phyloP scores from a whole-genome alignment of 2,797 vertebrate species.

The Brotogeris chrysoptera region DNA sequence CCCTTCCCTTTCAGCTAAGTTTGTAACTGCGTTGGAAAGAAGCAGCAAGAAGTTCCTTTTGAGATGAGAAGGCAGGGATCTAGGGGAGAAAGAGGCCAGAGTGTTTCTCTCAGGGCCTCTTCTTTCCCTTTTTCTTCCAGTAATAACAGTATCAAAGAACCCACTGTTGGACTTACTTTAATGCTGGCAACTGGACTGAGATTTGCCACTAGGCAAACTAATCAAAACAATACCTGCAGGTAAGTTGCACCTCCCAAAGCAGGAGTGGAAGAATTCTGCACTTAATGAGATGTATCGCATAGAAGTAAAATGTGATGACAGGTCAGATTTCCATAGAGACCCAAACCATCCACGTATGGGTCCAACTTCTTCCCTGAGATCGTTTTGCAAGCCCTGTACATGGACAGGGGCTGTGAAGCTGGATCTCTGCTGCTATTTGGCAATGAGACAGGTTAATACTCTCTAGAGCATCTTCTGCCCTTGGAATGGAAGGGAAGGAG shows the following conservation, averaged over 20 bases:
- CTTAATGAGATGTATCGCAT: not conserved
- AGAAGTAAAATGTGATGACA: not conserved
- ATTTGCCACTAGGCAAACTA: not conserved
- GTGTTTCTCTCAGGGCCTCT: not conserved
- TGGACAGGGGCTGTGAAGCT: fast-evolving
- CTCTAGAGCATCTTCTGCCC: not conserved
- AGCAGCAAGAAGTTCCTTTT: conserved; percentile 36
- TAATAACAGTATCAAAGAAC: conserved; percentile 14
- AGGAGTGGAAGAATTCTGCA: not conserved
- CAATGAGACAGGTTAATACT: not conserved
- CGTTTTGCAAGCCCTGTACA: not conserved
- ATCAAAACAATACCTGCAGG: not conserved
- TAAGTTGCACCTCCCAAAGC: fast-evolving
- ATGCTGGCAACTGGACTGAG: not conserved
- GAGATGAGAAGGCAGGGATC: conserved; percentile 28
- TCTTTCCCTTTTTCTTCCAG: not conserved
- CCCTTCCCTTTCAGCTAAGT: conserved; percentile 33
- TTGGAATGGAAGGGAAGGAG: not conserved
- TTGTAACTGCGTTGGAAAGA: conserved; percentile 38
- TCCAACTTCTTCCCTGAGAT: not conserved
- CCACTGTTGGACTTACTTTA: not conserved
- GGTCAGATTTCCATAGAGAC: not conserved
- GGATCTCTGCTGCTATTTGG: not conserved
- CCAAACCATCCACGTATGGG: fast-evolving
- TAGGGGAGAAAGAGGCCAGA: not conserved